Evolutionary conservation across 2,797 vertebrate genomes (phyloP), one percentile per base, ranked within the genome.

Genomic region (Gymnopithys bicolor): DNA sequence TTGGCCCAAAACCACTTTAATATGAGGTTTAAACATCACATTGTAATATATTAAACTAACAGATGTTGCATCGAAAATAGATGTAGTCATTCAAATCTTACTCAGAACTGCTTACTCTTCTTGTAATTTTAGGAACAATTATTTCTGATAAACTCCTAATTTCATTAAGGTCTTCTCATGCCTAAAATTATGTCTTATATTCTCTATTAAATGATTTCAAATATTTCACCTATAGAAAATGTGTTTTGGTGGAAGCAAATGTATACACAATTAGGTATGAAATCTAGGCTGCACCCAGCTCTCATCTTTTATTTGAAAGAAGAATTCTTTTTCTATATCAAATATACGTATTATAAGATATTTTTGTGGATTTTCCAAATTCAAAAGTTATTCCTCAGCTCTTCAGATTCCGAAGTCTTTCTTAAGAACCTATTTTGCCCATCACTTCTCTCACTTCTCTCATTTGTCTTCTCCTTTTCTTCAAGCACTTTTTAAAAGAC

Each of bases 381-480:
- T 46, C 69, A 75, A 51, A 85, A 93, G 49, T 58, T 63, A 91
- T 58, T 91, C 24, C 78, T 33, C 28, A 76, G 27, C 35, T 67
- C 11, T 80, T 74, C 64, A 82, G 35, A 81, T 69, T 49, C 53
- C 60, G 68, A 67, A 91, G 35, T 10, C 22, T 89, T 81, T 89
- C 71, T 49, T 77, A 83, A 79, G 63, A 90, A 73, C 10, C 39
- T 59, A 55, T 91, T 92, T 92, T 77, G 79, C 78, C 35, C 43
- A 13, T 58, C 67, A 45, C 1, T 1, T 83, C 39, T 63, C 83
- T 58, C 67, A 45, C 1, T 1, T 82, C 39, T 63, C 80, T 92
- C 73, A 84, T 94, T 95, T 93, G 59, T 89, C 85, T 89, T 94
- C 83, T 82, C 32, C 62, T 93, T 96, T 95, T 75, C 78, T 94